Evolutionary conservation across 2,888 invertebrate genomes (phyloP), one percentile per base, ranked within the genome.

Genomic region (Drosophila parthenogenetica): DNA sequence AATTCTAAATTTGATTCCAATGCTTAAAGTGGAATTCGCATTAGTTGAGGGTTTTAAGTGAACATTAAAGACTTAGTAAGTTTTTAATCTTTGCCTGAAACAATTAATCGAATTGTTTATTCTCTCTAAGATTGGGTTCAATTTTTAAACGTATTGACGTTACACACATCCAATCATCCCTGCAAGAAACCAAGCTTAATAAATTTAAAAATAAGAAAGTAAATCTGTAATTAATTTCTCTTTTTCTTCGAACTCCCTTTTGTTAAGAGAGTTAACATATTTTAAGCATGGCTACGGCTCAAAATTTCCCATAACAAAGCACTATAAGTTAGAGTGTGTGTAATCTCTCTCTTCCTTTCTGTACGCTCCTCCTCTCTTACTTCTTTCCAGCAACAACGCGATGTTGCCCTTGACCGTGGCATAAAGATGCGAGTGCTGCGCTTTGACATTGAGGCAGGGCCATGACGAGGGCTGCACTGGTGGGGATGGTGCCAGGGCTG

Each of bases 351-450:
- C 29, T 29, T 49, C 49, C 16, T 17, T 25, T 17, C 29, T 4
- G n/a, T 17, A 7, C 42, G 16, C 53, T 40, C 11, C 16, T 35
- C 49, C 16, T 17, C 53, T 17, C 29, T 13, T 17, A 13, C 29
- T 25, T 25, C 40, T 35, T 14, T n/a, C 35, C 32, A 19, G 57
- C 57, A 35, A 16, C 37, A 16, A 46, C 22, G 57, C 35, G 46
- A 57, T 14, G 25, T 46, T 79, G 79, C 71, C 79, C 79, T 79
- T 79, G 79, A 79, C 81, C 79, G 64, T 79, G 79, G 74, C 69
- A 64, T 51, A 64, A 75, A 77, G 76, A 73, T 77, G 76, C 77
- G 62, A 77, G 25, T 51, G 72, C 50, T 67, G 67, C 61, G 76
- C 66, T 69, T 65, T 78, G 74, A 60, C 79, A 74, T 78, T 78